Base-by-base conservation (phyloP, 2,888 invertebrate species). In the Philhelius pedissequus region DNA sequence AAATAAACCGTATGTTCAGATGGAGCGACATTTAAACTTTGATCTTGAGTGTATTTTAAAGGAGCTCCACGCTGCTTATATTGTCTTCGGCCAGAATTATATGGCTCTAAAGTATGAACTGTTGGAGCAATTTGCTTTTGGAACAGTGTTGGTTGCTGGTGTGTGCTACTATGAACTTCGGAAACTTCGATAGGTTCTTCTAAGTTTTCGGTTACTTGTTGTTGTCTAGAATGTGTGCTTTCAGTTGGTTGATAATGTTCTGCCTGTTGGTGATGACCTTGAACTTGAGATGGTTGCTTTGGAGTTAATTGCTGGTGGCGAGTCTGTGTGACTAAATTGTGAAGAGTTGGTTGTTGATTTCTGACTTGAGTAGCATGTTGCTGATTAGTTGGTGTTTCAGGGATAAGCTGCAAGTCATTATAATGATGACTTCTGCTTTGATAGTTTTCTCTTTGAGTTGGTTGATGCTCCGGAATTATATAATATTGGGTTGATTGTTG, bases 1-100 rank as follows among this genome's bases (percentile, higher is more conserved):
- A 90, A 62, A 18, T 89, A 90, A 3, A 91, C 90, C 13, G 89
- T 90, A 54, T 90, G 91, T 74, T 90, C 90, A 0, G 89, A 87
- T 8, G 90, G 90, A 1, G 90, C 89, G 50, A 89, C 54, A 4
- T 88, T 88, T 40, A 90, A 88, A 87, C 90, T 90, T 80, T 89
- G 90, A 66, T 89, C 89, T 45, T 90, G 90, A 69, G 89, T 89
- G 64, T 83, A 83, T 30, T 83, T 83, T 1, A 22, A 9, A 6
- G 83, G 83, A 6, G 62, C 2, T 1, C 22, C 50, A 25, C 38
- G 69, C 43, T 83, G 83, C 9, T 78, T 48, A 9, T 83, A 89
- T 87, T 45, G 88, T 86, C 74, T 87, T 86, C 9, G 87, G 1
- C 71, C 74, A 5, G 80, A 74, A n/a, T 43, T 30, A 50, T 54